A percentile compares a stretch with the other conserved stretches of the same genome.
Evolutionary conservation across 2,888 invertebrate genomes (phyloP).

Genomic region (Nomada ferruginata): DNA sequence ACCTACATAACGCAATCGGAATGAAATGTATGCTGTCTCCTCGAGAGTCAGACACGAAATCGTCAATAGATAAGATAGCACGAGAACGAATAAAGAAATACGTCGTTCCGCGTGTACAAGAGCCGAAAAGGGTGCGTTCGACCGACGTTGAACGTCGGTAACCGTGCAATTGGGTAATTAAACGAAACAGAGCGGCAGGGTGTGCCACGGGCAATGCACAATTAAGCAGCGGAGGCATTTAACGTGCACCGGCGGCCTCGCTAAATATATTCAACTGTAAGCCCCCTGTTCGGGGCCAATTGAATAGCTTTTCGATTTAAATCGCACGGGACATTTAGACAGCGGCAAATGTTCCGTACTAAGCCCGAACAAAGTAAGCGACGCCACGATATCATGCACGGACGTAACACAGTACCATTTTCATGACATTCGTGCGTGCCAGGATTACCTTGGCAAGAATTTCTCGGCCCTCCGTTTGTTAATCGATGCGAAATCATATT

Average conservation of each 20-base stretch:
- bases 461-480: slow-evolving; percentile 22
- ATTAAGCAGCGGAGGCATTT: slow-evolving; percentile 35
- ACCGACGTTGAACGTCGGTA: background rate
- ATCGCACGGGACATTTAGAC: slow-evolving; percentile 31
- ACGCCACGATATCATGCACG: slow-evolving; percentile 16
- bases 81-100: background rate
- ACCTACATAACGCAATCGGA: slow-evolving; percentile 12
- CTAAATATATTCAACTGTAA: slow-evolving; percentile 12
- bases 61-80: background rate
- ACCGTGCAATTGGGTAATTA: slow-evolving; percentile 22
- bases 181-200: slow-evolving; percentile 9
- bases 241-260: background rate
- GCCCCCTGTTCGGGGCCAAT: slow-evolving; percentile 9
- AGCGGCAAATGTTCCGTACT: slow-evolving; percentile 34
- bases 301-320: slow-evolving; percentile 45
- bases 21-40: background rate
- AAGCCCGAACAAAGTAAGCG: slow-evolving; percentile 19
- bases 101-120: background rate
- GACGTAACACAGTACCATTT: slow-evolving; percentile 20
- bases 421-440: slow-evolving; percentile 55
- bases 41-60: background rate
- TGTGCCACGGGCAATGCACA: slow-evolving; percentile 3
- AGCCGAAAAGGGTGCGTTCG: background rate
- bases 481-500: slow-evolving; percentile 63
- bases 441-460: slow-evolving; percentile 51